Evolutionary conservation across 1,140 invertebrate genomes (phyloP).

Genomic region (Drosophila santomea): DNA sequence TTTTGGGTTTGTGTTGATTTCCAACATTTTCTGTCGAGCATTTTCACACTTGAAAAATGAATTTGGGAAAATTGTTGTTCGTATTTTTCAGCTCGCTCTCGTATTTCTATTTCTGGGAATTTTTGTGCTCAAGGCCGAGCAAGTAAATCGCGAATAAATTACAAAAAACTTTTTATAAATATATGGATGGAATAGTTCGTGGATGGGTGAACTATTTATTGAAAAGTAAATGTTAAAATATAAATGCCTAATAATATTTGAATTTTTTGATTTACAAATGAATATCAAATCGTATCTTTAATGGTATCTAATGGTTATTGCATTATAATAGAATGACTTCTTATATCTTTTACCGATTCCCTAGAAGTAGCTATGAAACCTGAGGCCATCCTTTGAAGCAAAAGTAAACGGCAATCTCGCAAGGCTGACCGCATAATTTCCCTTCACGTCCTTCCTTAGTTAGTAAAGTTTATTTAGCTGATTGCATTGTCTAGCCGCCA

Average conservation of each 20-base stretch:
- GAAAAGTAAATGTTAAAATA: neutral
- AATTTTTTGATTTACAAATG: neutral
- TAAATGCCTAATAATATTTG: neutral
- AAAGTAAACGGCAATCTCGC: constrained; percentile 1
- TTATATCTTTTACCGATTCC: no score
- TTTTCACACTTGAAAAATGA: constrained; percentile 48
- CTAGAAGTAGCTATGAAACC: no score
- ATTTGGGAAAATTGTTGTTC: constrained; percentile 11
- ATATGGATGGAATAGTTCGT: constrained; percentile 2
- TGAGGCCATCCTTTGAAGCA: constrained; percentile 1
- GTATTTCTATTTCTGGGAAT: constrained; percentile 27
- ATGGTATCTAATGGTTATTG: no score
- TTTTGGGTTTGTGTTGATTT: constrained; percentile 12
- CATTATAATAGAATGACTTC: no score
- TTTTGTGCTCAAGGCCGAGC: constrained; percentile 16
- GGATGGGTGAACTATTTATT: neutral
- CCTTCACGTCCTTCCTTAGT: constrained; percentile 2
- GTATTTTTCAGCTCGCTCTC: neutral
- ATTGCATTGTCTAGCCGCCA: constrained; percentile 40
- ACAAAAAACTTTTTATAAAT: constrained; percentile 8
- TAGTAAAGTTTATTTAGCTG: constrained; percentile 30
- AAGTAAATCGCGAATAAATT: constrained; percentile 36
- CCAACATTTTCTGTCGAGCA: constrained; percentile 16
- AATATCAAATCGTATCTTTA: no score
- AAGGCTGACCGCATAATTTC: constrained; percentile 10